phyloP scores from a whole-genome alignment of 2,113 vertebrate genomes.

The Sander lucioperca region DNA sequence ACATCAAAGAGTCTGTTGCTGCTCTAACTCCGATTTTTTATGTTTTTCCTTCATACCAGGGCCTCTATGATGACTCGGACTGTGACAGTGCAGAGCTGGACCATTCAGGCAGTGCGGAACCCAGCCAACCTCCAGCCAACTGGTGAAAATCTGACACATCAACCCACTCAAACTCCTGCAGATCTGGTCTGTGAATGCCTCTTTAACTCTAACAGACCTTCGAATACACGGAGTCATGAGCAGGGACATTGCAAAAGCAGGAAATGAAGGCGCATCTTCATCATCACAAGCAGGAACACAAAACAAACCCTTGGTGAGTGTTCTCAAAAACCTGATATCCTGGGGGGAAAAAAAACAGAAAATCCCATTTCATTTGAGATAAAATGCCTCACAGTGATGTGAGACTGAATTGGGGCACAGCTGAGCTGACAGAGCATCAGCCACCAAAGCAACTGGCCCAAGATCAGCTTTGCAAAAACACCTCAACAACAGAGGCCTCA shows the following conservation, averaged over 20 bases:
- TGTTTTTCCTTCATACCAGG: constrained; percentile 72
- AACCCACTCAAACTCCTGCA: constrained; percentile 29
- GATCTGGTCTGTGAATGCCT: constrained; percentile 32
- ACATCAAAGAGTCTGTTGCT: not conserved
- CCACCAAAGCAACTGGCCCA: constrained; percentile 31
- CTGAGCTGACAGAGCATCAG: constrained; percentile 3
- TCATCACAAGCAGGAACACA: constrained; percentile 15
- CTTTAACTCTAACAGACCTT: constrained; percentile 10
- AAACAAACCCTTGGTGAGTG: constrained; percentile 13
- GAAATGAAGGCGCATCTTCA: constrained; percentile 14
- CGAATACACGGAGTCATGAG: constrained; percentile 17
- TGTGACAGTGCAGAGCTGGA: constrained; percentile 94
- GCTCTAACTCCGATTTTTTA: not conserved
- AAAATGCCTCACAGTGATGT: constrained; percentile 21
- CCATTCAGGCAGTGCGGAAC: constrained; percentile 89
- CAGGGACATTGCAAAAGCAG: constrained; percentile 17
- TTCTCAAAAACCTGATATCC: constrained; percentile 4
- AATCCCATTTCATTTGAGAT: constrained; percentile 12
- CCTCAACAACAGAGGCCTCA: constrained; percentile 32
- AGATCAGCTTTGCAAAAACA: constrained; percentile 53
- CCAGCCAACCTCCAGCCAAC: constrained; percentile 83
- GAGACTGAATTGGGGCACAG: constrained; percentile 15
- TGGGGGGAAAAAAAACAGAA: not conserved
- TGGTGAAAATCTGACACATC: constrained; percentile 80
- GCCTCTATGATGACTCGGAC: constrained; percentile 91